These are phyloP conservation scores for Neopelma chrysocephalum DNA, from an alignment of 2,797 vertebrate species.

Conservation along the genomic window DNA sequence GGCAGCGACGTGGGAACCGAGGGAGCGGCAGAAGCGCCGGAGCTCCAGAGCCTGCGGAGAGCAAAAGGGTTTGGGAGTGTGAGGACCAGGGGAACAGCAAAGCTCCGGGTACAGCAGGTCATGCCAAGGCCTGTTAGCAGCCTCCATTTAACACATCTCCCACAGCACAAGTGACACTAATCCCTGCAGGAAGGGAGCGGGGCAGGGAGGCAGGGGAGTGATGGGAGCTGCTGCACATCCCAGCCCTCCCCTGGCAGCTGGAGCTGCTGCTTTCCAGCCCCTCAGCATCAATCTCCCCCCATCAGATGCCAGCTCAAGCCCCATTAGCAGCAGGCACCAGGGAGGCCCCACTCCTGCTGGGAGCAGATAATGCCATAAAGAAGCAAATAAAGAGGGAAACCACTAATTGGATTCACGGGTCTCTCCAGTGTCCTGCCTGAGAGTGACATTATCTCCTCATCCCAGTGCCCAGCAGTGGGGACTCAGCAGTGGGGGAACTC, in stretches of 20 bases:
- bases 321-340: constrained; percentile 3
- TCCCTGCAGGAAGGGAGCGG: background rate
- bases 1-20: background rate
- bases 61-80: background rate
- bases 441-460: background rate
- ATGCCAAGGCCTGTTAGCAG: constrained; percentile 15
- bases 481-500: background rate
- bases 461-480: accelerated
- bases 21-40: background rate
- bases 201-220: background rate
- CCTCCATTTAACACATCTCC: background rate
- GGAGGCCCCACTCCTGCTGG: background rate
- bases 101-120: background rate
- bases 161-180: background rate
- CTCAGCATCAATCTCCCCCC: background rate
- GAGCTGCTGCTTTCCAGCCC: background rate
- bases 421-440: background rate
- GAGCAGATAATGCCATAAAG: background rate
- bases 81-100: background rate
- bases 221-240: background rate
- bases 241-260: background rate
- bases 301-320: constrained; percentile 9
- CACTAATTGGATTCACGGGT: constrained; percentile 31
- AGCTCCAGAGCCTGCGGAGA: background rate
- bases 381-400: constrained; percentile 30